These are phyloP conservation scores for Mizuhopecten yessoensis DNA, from an alignment of 1,140 invertebrate species.

Conservation along the genomic window DNA sequence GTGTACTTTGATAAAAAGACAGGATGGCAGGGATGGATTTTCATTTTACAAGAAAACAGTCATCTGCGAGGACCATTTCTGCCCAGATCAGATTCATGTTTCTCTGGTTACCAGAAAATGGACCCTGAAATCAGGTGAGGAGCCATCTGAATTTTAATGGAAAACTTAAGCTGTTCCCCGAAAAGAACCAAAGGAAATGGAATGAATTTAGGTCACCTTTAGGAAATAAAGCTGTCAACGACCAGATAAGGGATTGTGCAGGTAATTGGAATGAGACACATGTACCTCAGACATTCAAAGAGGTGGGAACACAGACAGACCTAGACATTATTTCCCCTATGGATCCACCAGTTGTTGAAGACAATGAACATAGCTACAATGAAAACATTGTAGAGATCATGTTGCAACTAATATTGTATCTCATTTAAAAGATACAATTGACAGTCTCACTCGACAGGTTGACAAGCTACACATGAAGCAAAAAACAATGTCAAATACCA, in stretches of 20 bases:
- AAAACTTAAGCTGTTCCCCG: not conserved
- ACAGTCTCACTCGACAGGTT: conserved; percentile 41
- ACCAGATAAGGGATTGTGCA: not conserved
- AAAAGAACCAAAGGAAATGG: not conserved
- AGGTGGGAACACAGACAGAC: not conserved
- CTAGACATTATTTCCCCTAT: no score
- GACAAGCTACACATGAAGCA: not conserved
- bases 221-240: not conserved
- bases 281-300: not conserved
- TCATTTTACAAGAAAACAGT: not conserved
- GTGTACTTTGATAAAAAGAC: conserved; percentile 46
- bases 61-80: conserved; percentile 31
- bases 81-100: not conserved
- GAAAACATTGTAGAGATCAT: no score
- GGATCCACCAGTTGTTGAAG: no score
- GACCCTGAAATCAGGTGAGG: conserved; percentile 2
- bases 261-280: not conserved
- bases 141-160: not conserved
- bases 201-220: not conserved
- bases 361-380: no score
- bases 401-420: not conserved
- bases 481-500: not conserved
- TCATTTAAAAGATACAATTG: conserved; percentile 22
- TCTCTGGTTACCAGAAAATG: not conserved
- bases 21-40: conserved; percentile 41